A percentile compares a stretch with the other conserved stretches of the same genome.
phyloP scores from a whole-genome alignment of 2,888 invertebrate species.

The Macrosiphum euphorbiae region DNA sequence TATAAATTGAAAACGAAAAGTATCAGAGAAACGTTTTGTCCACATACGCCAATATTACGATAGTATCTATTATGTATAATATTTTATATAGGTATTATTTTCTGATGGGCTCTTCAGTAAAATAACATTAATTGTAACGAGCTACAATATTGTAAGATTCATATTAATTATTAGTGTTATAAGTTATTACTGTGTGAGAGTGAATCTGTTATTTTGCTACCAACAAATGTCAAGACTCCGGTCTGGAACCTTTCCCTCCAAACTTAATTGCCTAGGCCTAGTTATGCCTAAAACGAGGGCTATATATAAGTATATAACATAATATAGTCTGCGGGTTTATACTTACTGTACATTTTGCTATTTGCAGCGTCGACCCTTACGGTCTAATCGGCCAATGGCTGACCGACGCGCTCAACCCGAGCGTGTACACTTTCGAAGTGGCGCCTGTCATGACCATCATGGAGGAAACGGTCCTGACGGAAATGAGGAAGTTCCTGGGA shows the following conservation, averaged over 20 bases:
- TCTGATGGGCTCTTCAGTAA: neutral
- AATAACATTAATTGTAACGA: neutral
- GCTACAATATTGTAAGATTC: neutral
- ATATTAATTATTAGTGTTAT: neutral
- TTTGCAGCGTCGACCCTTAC: slow-evolving; percentile 80
- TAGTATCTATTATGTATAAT: neutral
- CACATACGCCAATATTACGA: neutral
- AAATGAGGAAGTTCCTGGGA: slow-evolving; percentile 85
- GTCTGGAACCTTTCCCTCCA: neutral
- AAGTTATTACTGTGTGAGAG: neutral
- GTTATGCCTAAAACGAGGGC: too few relatives aligned
- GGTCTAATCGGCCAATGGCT: slow-evolving; percentile 88
- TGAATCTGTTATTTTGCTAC: neutral
- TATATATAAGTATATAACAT: too few relatives aligned
- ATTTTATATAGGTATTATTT: neutral
- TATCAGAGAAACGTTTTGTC: neutral
- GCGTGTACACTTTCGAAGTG: slow-evolving; percentile 91
- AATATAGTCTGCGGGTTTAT: neutral
- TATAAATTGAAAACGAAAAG: neutral
- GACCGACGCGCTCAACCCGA: slow-evolving; percentile 87
- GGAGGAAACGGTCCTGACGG: slow-evolving; percentile 84
- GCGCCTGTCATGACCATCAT: slow-evolving; percentile 89
- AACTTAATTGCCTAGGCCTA: too few relatives aligned
- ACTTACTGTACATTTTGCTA: neutral
- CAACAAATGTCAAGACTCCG: neutral